phyloP scores from a whole-genome alignment of 2,888 invertebrate genomes.

The Dermolepida albohirtum region DNA sequence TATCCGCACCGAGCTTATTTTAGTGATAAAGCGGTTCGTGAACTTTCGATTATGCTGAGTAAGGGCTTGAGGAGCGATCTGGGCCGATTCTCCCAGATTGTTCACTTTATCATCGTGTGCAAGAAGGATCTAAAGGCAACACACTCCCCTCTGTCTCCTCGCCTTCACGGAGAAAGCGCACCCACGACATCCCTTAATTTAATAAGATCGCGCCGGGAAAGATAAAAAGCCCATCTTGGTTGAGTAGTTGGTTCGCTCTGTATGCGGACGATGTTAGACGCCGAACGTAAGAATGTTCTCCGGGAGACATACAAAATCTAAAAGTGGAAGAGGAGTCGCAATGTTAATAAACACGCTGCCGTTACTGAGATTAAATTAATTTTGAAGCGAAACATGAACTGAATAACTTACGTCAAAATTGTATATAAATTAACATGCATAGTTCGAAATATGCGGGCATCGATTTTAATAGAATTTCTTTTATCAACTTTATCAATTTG shows the following conservation, averaged over 20 bases:
- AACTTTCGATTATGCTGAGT: slow-evolving; percentile 40
- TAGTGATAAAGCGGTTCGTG: slow-evolving; percentile 41
- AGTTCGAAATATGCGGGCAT: too few relatives aligned
- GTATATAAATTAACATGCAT: too few relatives aligned
- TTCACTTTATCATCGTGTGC: slow-evolving; percentile 27
- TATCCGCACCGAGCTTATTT: slow-evolving; percentile 17
- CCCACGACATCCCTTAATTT: slow-evolving; percentile 28
- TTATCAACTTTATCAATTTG: too few relatives aligned
- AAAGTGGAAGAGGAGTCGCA: not conserved
- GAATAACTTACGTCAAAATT: too few relatives aligned
- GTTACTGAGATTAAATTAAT: slow-evolving; percentile 33
- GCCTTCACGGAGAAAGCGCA: slow-evolving; percentile 1
- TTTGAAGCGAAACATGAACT: not conserved
- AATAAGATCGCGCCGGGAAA: slow-evolving; percentile 34
- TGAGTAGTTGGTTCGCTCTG: slow-evolving; percentile 28
- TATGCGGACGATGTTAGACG: slow-evolving; percentile 32
- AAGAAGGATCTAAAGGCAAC: not conserved
- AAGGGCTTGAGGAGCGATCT: slow-evolving; percentile 22
- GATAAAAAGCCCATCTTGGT: slow-evolving; percentile 34
- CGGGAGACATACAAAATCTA: slow-evolving; percentile 18
- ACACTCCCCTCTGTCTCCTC: not conserved
- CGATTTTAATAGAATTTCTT: too few relatives aligned
- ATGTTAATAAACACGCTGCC: slow-evolving; percentile 27
- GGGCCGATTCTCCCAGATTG: slow-evolving; percentile 11
- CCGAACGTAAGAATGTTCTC: slow-evolving; percentile 10